These are phyloP conservation scores for Crambe crambe DNA, from an alignment of 37 sponge, comb jelly and placozoan genomes.

Conservation along the genomic window DNA sequence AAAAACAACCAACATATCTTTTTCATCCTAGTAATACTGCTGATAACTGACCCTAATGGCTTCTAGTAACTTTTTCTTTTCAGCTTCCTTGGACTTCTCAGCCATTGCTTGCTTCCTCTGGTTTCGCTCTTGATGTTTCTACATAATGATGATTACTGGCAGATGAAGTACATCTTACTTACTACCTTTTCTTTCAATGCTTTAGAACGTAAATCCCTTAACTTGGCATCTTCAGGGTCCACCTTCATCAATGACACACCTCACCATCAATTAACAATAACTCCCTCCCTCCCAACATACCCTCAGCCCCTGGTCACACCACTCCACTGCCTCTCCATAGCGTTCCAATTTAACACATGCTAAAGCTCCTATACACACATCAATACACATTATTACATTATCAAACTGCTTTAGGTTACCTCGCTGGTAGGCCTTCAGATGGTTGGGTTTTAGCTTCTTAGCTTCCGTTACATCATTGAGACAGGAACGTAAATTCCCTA, in stretches of 20 bases:
- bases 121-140: conserved; percentile 68
- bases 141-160: not conserved
- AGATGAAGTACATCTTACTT: not conserved
- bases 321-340: conserved; percentile 67
- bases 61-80: conserved; percentile 27
- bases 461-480: conserved; percentile 72
- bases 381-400: too few species aligned
- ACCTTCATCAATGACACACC: conserved; percentile 6
- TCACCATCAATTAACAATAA: not conserved
- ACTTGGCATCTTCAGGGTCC: conserved; percentile 31
- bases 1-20: not conserved
- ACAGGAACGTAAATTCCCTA: conserved; percentile 83
- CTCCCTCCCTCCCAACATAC: conserved; percentile 13
- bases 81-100: conserved; percentile 19
- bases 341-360: conserved; percentile 49
- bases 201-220: conserved; percentile 50
- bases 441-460: conserved; percentile 53
- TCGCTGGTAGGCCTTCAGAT: conserved; percentile 77
- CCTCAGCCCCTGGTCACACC: conserved; percentile 80
- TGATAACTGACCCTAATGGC: conserved; percentile 51
- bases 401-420: too few species aligned
- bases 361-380: conserved; percentile 47
- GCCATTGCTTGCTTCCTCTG: conserved; percentile 35
- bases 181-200: conserved; percentile 62
- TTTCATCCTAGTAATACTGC: not conserved